A percentile compares a stretch with the other conserved stretches of the same genome.
phyloP scores from a whole-genome alignment of 2,113 vertebrate species.

The Pteropus alecto region DNA sequence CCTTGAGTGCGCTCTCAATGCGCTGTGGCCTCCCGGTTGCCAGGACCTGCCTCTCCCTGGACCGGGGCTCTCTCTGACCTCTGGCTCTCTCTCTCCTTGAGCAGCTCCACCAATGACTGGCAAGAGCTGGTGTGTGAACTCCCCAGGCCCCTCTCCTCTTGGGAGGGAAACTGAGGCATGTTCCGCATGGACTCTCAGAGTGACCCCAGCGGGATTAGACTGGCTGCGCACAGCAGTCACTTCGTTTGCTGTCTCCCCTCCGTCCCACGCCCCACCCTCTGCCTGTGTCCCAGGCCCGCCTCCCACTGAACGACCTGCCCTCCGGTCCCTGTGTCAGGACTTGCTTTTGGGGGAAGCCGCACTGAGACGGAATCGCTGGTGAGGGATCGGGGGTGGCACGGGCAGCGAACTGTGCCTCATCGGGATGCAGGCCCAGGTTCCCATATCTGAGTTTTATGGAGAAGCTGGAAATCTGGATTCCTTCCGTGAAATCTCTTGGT shows the following conservation, averaged over 20 bases:
- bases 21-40: background rate
- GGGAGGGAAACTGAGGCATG: background rate
- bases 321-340: background rate
- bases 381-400: no score
- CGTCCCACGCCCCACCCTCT: background rate
- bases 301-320: background rate
- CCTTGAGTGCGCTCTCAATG: background rate
- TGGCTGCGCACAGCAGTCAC: background rate
- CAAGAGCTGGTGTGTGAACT: background rate
- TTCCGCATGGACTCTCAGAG: background rate
- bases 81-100: background rate
- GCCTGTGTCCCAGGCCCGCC: background rate
- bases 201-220: no score
- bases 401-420: background rate
- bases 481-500: background rate
- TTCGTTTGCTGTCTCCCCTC: no score
- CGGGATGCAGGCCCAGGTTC: background rate
- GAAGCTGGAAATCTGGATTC: background rate
- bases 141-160: no score
- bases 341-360: background rate
- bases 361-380: background rate
- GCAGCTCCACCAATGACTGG: background rate
- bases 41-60: background rate
- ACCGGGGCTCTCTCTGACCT: background rate
- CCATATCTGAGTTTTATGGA: background rate